Conservation (phyloP, 1,140 invertebrate genomes). For the Watersipora subatra region DNA sequence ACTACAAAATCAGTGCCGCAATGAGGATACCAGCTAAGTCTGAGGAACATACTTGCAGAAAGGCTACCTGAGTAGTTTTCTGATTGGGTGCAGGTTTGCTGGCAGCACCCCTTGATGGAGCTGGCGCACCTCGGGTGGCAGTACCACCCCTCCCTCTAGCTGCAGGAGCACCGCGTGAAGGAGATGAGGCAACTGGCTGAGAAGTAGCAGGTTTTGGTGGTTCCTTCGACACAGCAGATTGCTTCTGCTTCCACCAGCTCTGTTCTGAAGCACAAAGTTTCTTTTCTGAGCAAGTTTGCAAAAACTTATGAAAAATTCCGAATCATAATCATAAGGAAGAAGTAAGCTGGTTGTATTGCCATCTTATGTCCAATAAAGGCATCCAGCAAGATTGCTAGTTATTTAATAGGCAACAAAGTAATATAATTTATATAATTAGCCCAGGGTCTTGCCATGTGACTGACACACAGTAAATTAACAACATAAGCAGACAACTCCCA, state of each 20-base stretch:
- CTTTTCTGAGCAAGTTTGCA: no score
- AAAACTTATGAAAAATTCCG: background rate
- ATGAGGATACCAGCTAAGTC: no score
- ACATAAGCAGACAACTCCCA: no score
- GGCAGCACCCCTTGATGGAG: conserved; percentile 14
- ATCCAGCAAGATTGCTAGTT: background rate
- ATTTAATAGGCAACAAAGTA: background rate
- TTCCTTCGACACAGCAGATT: conserved; percentile 12
- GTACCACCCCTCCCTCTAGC: conserved; percentile 13
- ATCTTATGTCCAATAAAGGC: background rate
- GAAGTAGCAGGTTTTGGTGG: conserved; percentile 10
- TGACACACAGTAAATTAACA: no score
- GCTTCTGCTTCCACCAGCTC: conserved; percentile 10
- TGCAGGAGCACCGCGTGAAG: background rate
- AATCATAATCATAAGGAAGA: background rate
- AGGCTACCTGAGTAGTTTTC: background rate
- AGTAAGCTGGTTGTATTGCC: background rate
- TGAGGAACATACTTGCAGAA: background rate
- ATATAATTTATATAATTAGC: background rate
- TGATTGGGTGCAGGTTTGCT: background rate
- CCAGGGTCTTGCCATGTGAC: no score
- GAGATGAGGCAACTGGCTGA: conserved; percentile 12
- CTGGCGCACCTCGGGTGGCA: conserved; percentile 5
- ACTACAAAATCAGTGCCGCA: no score
- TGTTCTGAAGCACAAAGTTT: no score